Evolutionary conservation across 2,797 vertebrate species (phyloP).

Genomic region (Dryobates pubescens): DNA sequence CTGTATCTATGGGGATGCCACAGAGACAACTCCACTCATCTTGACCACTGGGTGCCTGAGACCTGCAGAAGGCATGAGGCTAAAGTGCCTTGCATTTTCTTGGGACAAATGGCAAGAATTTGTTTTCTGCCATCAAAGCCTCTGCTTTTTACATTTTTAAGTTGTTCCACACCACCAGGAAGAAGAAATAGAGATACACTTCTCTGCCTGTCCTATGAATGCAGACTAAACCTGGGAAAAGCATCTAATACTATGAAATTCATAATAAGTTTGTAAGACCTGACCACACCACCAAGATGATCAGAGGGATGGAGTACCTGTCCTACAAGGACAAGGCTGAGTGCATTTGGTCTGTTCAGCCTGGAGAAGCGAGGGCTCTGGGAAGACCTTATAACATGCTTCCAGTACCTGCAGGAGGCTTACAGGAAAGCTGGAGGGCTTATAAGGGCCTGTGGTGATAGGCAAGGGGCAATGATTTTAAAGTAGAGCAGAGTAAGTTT

Average conservation of each 20-base stretch:
- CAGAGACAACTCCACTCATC: background rate
- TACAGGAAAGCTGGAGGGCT: no score
- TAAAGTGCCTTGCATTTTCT: background rate
- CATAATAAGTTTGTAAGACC: background rate
- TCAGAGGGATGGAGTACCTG: no score
- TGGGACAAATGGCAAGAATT: background rate
- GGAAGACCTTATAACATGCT: no score
- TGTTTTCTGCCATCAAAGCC: background rate
- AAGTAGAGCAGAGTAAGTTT: no score
- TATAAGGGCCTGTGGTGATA: no score
- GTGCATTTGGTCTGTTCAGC: no score
- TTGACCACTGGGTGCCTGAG: background rate
- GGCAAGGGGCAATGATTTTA: no score
- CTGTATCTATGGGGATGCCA: background rate
- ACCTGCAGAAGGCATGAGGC: background rate
- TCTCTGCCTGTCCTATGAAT: background rate
- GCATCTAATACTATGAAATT: background rate
- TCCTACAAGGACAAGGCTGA: no score
- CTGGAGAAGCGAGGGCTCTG: no score
- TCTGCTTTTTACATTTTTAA: background rate
- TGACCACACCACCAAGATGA: background rate
- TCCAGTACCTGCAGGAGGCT: no score
- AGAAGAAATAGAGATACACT: background rate
- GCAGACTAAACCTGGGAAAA: background rate
- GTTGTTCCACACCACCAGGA: background rate